phyloP scores from a whole-genome alignment of 2,113 vertebrate species.

The Chaetodon trifascialis region DNA sequence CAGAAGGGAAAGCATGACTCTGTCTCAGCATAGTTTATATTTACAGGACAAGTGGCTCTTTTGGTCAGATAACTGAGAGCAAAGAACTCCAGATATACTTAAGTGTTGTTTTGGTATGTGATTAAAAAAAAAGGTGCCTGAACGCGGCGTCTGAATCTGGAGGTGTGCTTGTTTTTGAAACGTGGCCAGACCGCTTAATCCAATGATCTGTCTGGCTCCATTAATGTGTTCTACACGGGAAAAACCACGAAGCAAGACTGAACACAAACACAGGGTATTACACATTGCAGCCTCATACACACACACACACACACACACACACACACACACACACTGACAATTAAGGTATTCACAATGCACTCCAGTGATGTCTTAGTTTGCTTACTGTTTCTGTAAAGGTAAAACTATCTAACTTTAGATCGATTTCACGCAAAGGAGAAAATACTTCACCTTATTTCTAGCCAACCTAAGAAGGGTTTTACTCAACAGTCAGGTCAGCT shows the following conservation, averaged over 20 bases:
- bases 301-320: too few species aligned
- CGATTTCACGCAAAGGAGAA: too few species aligned
- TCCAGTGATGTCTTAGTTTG: too few species aligned
- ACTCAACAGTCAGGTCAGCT: too few species aligned
- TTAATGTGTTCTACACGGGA: neutral
- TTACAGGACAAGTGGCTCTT: neutral
- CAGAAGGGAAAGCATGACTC: neutral
- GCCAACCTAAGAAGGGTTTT: too few species aligned
- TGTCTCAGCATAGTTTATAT: neutral
- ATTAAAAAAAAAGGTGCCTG: neutral
- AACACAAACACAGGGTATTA: too few species aligned
- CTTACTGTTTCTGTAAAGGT: too few species aligned
- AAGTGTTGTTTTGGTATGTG: neutral
- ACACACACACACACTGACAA: too few species aligned
- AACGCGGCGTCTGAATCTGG: neutral
- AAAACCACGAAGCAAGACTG: neutral
- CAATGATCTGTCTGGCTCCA: slow-evolving; percentile 37
- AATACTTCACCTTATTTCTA: too few species aligned
- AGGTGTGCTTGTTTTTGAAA: slow-evolving; percentile 41
- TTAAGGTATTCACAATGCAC: too few species aligned
- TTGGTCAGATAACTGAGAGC: neutral
- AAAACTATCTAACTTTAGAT: too few species aligned
- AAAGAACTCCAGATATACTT: neutral
- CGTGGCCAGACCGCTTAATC: slow-evolving; percentile 40
- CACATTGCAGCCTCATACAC: too few species aligned